phyloP scores from a whole-genome alignment of 2,113 vertebrate species.

The Trinectes maculatus region DNA sequence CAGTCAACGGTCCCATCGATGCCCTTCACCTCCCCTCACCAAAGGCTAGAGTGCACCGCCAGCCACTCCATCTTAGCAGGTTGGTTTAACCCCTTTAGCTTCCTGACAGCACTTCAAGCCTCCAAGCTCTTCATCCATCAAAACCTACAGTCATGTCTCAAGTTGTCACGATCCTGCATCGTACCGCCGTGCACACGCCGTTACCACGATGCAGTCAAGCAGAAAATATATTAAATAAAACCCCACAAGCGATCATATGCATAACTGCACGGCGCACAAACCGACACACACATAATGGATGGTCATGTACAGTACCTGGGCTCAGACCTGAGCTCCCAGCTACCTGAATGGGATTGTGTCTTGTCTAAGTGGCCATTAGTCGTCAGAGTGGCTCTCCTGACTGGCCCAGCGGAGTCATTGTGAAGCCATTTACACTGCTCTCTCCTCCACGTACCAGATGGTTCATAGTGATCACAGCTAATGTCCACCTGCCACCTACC shows the following conservation, averaged over 20 bases:
- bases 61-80: slow-evolving; percentile 74
- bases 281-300: slow-evolving; percentile 32
- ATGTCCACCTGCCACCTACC: slow-evolving; percentile 81
- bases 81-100: slow-evolving; percentile 74
- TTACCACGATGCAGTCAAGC: slow-evolving; percentile 18
- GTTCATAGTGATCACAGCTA: slow-evolving; percentile 75
- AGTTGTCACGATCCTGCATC: slow-evolving; percentile 23
- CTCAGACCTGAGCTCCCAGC: slow-evolving; percentile 23
- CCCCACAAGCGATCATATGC: slow-evolving; percentile 2
- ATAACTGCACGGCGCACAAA: slow-evolving; percentile 13
- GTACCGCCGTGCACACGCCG: slow-evolving; percentile 16
- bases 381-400: slow-evolving; percentile 67
- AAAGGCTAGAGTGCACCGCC: slow-evolving; percentile 69
- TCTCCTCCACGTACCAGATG: slow-evolving; percentile 77
- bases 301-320: slow-evolving; percentile 40
- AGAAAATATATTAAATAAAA: slow-evolving; percentile 12
- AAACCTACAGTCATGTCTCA: slow-evolving; percentile 35
- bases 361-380: slow-evolving; percentile 69
- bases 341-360: slow-evolving; percentile 48
- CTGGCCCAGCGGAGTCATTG: slow-evolving; percentile 72
- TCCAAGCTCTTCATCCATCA: slow-evolving; percentile 73
- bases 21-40: slow-evolving; percentile 77
- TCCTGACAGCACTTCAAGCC: slow-evolving; percentile 63
- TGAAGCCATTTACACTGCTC: slow-evolving; percentile 69
- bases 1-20: slow-evolving; percentile 69